Percentiles rank a stretch among this genome's conserved stretches.
Evolutionary conservation across 1,140 invertebrate genomes (phyloP).

Genomic region (Drosophila funebris): DNA sequence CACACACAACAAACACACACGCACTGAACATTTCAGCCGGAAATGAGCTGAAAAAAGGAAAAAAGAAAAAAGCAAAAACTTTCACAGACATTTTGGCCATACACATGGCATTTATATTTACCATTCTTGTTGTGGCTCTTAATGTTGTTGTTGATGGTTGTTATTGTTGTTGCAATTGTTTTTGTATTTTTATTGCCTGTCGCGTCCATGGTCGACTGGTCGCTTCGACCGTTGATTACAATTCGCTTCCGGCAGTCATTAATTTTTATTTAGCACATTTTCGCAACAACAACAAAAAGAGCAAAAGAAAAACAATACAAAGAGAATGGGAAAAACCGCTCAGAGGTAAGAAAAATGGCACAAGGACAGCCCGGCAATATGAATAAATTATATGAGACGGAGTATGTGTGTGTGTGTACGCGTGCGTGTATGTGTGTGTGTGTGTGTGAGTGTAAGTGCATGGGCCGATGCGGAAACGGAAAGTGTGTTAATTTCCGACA

Average conservation of each 20-base stretch:
- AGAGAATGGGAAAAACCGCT: constrained; percentile 27
- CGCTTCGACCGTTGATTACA: constrained; percentile 66
- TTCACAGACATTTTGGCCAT: constrained; percentile 18
- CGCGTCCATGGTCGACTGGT: constrained; percentile 24
- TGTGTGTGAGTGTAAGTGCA: constrained; percentile 16
- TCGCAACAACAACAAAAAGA: constrained; percentile 24
- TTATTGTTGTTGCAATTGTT: constrained; percentile 35
- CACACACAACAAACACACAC: constrained; percentile 16
- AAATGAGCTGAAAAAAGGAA: constrained; percentile 43
- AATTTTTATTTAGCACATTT: constrained; percentile 79
- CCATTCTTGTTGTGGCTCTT: constrained; percentile 17
- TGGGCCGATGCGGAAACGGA: constrained; percentile 62
- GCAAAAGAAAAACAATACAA: constrained; percentile 5
- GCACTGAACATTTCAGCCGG: constrained; percentile 40
- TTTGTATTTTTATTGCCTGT: constrained; percentile 47
- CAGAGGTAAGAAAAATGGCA: constrained; percentile 62
- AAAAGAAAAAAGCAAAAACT: constrained; percentile 5
- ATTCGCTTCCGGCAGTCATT: constrained; percentile 76
- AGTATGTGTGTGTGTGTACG: background rate
- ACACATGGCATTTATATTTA: constrained; percentile 20
- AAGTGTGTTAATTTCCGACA: constrained; percentile 80
- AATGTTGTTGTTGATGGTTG: constrained; percentile 24
- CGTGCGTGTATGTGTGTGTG: background rate
- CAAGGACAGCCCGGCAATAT: constrained; percentile 59
- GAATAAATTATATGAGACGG: constrained; percentile 65